Conservation (phyloP, 2,888 invertebrate genomes). For the Clistopyga incitator region DNA sequence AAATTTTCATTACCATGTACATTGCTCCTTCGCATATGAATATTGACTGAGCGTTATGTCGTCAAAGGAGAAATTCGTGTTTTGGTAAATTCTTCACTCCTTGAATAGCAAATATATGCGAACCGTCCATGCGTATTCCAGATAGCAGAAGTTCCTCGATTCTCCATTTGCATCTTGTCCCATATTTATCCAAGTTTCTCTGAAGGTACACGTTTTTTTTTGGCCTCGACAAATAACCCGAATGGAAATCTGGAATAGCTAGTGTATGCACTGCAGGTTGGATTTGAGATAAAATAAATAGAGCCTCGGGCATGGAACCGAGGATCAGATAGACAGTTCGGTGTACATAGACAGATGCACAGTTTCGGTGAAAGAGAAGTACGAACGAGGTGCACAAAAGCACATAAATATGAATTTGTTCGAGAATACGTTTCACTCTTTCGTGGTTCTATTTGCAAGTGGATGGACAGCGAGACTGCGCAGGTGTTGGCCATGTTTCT, state of each 20-base stretch:
- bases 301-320: slow-evolving; percentile 1
- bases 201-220: slow-evolving; percentile 19
- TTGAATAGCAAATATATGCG: background rate
- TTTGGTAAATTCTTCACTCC: background rate
- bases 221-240: slow-evolving; percentile 32
- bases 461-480: slow-evolving; percentile 19
- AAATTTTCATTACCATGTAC: background rate
- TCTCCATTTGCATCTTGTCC: background rate
- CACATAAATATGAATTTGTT: slow-evolving; percentile 63
- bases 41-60: background rate
- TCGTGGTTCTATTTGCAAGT: slow-evolving; percentile 52
- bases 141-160: slow-evolving; percentile 1
- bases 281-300: background rate
- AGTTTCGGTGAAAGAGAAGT: slow-evolving; percentile 27
- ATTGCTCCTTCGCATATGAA: background rate
- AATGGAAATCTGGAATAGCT: slow-evolving; percentile 27
- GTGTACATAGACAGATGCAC: slow-evolving; percentile 34
- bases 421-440: slow-evolving; percentile 60
- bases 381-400: slow-evolving; percentile 48
- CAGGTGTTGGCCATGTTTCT: background rate
- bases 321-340: background rate
- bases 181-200: slow-evolving; percentile 9
- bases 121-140: background rate
- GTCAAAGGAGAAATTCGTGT: background rate
- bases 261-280: slow-evolving; percentile 3